Percentiles rank a stretch among this genome's conserved stretches.
Evolutionary conservation across 2,113 vertebrate genomes (phyloP).

Genomic region (Cyprinodon brontotheroides): DNA sequence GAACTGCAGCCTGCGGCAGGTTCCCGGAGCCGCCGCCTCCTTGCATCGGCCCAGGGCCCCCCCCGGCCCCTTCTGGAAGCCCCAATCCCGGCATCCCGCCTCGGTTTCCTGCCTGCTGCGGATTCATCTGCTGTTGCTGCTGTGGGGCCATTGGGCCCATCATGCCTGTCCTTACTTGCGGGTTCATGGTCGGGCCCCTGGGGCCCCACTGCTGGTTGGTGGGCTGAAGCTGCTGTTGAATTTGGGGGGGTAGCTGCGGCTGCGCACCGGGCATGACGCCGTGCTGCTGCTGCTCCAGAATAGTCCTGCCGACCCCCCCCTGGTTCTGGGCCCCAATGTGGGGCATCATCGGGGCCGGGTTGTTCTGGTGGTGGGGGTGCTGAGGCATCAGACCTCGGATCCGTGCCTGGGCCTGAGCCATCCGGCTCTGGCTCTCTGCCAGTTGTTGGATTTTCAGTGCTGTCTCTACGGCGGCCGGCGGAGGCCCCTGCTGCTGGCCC

Average conservation of each 20-base stretch:
- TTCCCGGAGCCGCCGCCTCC: slow-evolving; percentile 75
- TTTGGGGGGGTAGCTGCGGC: slow-evolving; percentile 78
- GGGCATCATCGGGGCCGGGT: slow-evolving; percentile 87
- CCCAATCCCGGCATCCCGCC: slow-evolving; percentile 80
- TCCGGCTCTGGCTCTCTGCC: slow-evolving; percentile 93
- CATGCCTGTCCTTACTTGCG: slow-evolving; percentile 84
- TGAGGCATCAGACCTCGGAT: slow-evolving; percentile 85
- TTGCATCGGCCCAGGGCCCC: slow-evolving; percentile 51
- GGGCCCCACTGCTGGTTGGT: slow-evolving; percentile 80
- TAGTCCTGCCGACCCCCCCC: slow-evolving; percentile 72
- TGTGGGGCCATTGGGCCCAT: slow-evolving; percentile 84
- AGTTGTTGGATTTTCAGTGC: slow-evolving; percentile 96
- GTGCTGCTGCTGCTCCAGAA: slow-evolving; percentile 79
- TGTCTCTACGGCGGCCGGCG: slow-evolving; percentile 92
- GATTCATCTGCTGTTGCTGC: slow-evolving; percentile 72
- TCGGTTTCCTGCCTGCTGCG: slow-evolving; percentile 77
- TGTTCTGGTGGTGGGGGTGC: slow-evolving; percentile 85
- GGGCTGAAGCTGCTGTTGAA: slow-evolving; percentile 83
- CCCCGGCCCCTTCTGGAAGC: slow-evolving; percentile 48
- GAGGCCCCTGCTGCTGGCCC: slow-evolving; percentile 83
- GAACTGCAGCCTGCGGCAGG: slow-evolving; percentile 81
- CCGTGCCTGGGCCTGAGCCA: slow-evolving; percentile 78
- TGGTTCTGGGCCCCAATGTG: slow-evolving; percentile 83
- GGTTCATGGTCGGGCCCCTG: slow-evolving; percentile 68
- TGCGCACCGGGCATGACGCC: slow-evolving; percentile 84